phyloP scores from a whole-genome alignment of 2,888 invertebrate genomes.

The Epiblema foenella region DNA sequence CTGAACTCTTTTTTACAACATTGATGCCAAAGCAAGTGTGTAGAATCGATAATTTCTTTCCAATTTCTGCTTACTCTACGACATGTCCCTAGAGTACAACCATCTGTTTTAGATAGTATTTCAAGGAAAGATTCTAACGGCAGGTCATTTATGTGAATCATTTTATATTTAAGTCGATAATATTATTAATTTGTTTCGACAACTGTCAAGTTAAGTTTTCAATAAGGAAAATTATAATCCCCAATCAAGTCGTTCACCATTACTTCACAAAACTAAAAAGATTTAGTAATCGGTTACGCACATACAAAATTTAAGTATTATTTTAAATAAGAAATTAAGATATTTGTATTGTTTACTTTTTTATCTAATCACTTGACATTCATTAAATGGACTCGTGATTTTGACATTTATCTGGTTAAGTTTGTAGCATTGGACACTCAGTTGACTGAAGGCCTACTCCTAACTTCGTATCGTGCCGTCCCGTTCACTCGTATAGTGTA shows the following conservation, averaged over 20 bases:
- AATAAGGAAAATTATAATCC: neutral
- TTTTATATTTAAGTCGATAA: slow-evolving; percentile 49
- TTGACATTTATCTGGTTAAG: slow-evolving; percentile 43
- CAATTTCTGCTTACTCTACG: slow-evolving; percentile 68
- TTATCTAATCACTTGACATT: slow-evolving; percentile 49
- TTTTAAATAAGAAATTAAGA: slow-evolving; percentile 21
- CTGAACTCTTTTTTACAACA: slow-evolving; percentile 63
- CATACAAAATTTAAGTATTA: slow-evolving; percentile 2
- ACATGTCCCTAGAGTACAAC: slow-evolving; percentile 64
- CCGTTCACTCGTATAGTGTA: no score
- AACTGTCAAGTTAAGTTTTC: neutral
- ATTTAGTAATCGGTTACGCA: neutral
- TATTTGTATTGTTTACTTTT: slow-evolving; percentile 54
- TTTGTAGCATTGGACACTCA: slow-evolving; percentile 47
- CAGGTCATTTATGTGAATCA: slow-evolving; percentile 54
- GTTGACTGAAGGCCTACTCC: no score
- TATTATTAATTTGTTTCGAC: neutral
- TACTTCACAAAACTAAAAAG: neutral
- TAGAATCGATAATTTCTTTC: slow-evolving; percentile 64
- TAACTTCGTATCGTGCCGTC: no score
- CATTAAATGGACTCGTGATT: slow-evolving; percentile 68
- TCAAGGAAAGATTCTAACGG: slow-evolving; percentile 71
- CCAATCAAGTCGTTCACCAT: neutral
- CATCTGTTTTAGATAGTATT: slow-evolving; percentile 65
- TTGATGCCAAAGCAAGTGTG: slow-evolving; percentile 66